Conservation (phyloP, 2,113 vertebrate genomes). For the Glaucomys volans region DNA sequence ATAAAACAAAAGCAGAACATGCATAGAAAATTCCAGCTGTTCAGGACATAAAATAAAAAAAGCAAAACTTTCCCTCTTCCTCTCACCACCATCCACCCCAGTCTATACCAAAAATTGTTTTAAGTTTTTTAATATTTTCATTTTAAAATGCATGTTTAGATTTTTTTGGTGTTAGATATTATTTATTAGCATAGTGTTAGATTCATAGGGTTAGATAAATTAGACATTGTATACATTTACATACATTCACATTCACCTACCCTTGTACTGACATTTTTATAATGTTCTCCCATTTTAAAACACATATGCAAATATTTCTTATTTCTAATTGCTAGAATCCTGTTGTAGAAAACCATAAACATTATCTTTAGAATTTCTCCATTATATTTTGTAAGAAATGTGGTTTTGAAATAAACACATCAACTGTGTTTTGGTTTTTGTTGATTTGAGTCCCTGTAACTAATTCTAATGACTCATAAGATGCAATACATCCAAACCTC, state of each 20-base stretch:
- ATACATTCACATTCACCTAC: neutral
- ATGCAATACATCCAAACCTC: neutral
- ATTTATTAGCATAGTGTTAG: too few species aligned
- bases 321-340: neutral
- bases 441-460: neutral
- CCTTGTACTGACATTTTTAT: neutral
- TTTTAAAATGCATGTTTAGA: neutral
- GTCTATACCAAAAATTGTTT: neutral
- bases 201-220: too few species aligned
- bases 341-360: neutral
- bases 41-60: neutral
- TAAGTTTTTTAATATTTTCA: neutral
- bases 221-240: neutral
- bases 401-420: constrained; percentile 24
- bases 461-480: constrained; percentile 46
- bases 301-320: neutral
- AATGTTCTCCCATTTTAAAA: constrained; percentile 28
- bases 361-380: neutral
- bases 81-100: neutral
- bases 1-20: constrained; percentile 29
- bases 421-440: constrained; percentile 17
- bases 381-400: constrained; percentile 22
- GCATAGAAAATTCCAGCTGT: neutral
- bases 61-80: neutral
- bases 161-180: too few species aligned